Evolutionary conservation across 2,888 invertebrate genomes (phyloP), one percentile per base, ranked within the genome.

Genomic region (Athrips mouffetella): DNA sequence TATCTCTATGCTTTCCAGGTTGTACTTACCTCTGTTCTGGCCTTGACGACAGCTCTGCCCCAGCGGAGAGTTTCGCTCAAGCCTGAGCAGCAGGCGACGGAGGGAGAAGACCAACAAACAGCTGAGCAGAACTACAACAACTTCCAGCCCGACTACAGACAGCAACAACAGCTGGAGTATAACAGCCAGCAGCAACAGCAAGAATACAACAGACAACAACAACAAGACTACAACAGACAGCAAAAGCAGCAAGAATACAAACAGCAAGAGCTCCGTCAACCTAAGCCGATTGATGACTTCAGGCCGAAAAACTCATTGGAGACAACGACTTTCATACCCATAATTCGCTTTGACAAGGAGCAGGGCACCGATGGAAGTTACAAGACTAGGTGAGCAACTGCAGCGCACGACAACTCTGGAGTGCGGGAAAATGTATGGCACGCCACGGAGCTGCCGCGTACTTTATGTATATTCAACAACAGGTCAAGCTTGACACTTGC

Each of bases 311-410:
- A 76, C n/a, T 71, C 76, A 16, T 58, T 83, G 47, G 91, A 91
- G 33, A 90, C 91, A 13, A 93, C 94, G 52, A 95, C 94, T n/a
- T 92, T 86, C 76, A 93, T 95, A 61, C 95, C 95, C 13, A 95
- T 95, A 70, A 90, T 95, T 53, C 90, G 91, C 59, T 95, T 94
- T 76, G 94, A 94, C 68, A 95, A 95, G 70, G 94, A 94, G 72
- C 95, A 95, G 70, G 94, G 93, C 55, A 92, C 91, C 57, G 95
- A 94, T 80, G 95, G 95, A 65, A 94, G 94, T 69, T 95, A 95
- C 77, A 94, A 94, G 80, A 92, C 94, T 51, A 77, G 93, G 94
- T 93, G 86, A 89, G 91, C 87, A 53, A n/a, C n/a, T n/a, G n/a
- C n/a, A n/a, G n/a, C n/a, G n/a, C n/a, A n/a, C n/a, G n/a, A n/a